Evolutionary conservation across 1,140 invertebrate genomes (phyloP).

Genomic region (Danaus plexippus): DNA sequence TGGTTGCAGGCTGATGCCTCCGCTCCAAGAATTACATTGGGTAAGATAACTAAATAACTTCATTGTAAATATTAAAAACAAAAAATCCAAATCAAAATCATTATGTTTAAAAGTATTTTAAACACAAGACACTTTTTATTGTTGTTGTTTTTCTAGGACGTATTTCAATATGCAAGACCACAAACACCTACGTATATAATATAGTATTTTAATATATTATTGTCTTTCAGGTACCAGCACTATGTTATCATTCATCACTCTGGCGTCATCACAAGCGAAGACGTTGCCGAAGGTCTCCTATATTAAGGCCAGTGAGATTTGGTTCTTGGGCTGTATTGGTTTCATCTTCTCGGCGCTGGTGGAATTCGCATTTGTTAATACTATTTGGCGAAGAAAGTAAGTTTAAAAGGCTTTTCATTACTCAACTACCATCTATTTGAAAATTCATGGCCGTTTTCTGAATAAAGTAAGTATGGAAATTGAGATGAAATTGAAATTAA

Average conservation of each 20-base stretch:
- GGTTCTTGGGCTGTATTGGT: slow-evolving; percentile 88
- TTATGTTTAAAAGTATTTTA: too few species aligned
- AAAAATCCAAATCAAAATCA: too few species aligned
- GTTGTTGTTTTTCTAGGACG: too few species aligned
- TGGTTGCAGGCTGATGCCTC: slow-evolving; percentile 91
- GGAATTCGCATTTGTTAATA: slow-evolving; percentile 93
- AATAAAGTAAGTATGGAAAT: too few species aligned
- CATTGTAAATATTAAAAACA: neutral
- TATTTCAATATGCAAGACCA: too few species aligned
- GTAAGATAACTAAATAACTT: slow-evolving; percentile 53
- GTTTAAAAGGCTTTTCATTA: slow-evolving; percentile 29
- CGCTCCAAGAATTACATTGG: slow-evolving; percentile 84
- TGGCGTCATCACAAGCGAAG: slow-evolving; percentile 86
- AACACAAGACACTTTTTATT: too few species aligned
- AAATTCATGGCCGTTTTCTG: too few species aligned
- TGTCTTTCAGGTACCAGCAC: slow-evolving; percentile 81
- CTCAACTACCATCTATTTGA: too few species aligned
- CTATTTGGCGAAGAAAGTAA: slow-evolving; percentile 87
- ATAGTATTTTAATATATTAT: slow-evolving; percentile 8
- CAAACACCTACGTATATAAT: neutral
- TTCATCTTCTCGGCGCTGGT: slow-evolving; percentile 90
- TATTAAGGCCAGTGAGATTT: slow-evolving; percentile 91
- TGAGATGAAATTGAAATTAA: neutral
- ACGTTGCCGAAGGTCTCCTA: slow-evolving; percentile 91
- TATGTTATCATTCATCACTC: slow-evolving; percentile 88